Evolutionary conservation across 2,797 vertebrate genomes (phyloP).

Genomic region (Eulemur mongoz): DNA sequence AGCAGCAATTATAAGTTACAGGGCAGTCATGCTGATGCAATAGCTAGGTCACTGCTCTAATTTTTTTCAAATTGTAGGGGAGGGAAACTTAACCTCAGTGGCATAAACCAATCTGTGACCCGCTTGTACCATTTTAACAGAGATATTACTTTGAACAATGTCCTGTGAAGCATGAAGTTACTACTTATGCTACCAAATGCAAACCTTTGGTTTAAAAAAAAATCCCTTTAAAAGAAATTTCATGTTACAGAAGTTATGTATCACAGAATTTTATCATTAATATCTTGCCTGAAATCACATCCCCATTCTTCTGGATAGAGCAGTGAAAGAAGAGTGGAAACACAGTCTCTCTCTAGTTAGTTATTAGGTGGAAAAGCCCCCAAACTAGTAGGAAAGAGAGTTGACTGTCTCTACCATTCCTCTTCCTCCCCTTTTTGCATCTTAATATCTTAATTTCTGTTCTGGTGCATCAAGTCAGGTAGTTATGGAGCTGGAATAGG

Average conservation of each 20-base stretch:
- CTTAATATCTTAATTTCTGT: slow-evolving; percentile 25
- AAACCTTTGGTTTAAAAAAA: slow-evolving; percentile 50
- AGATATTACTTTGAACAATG: slow-evolving; percentile 12
- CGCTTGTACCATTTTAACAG: background rate
- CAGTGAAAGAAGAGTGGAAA: slow-evolving; percentile 17
- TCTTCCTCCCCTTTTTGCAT: background rate
- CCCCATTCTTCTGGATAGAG: slow-evolving; percentile 18
- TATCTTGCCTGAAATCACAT: slow-evolving; percentile 29
- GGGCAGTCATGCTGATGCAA: slow-evolving; percentile 18
- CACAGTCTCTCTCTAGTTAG: background rate
- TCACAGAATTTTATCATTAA: slow-evolving; percentile 51
- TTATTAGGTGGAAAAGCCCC: background rate
- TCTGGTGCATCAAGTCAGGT: background rate
- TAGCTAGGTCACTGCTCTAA: slow-evolving; percentile 4
- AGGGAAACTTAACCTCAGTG: background rate
- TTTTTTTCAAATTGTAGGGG: slow-evolving; percentile 35
- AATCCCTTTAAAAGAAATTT: slow-evolving; percentile 53
- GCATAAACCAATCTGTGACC: slow-evolving; percentile 15
- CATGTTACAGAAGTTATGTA: background rate
- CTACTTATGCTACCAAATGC: slow-evolving; percentile 30
- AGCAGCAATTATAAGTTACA: slow-evolving; percentile 32
- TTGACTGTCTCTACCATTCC: background rate
- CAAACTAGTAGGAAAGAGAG: background rate
- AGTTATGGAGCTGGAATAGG: background rate
- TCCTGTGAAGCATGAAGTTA: slow-evolving; percentile 35